phyloP scores from a whole-genome alignment of 2,797 vertebrate species.

The Propithecus perrieri region DNA sequence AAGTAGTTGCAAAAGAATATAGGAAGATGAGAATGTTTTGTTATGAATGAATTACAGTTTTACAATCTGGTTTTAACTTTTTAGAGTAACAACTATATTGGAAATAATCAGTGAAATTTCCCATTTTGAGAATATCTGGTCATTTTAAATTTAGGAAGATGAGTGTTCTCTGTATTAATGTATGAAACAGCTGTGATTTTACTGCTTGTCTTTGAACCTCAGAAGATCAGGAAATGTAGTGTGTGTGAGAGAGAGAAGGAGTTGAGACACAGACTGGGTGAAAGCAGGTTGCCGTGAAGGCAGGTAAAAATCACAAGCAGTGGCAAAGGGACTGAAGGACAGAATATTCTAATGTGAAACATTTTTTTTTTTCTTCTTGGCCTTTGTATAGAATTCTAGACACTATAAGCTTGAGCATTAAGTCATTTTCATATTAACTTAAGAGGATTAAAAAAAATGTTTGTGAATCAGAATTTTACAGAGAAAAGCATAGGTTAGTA shows the following conservation, averaged over 20 bases:
- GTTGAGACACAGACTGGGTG: no score
- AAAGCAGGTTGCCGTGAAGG: not conserved
- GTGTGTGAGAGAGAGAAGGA: not conserved
- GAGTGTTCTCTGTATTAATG: not conserved
- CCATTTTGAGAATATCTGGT: not conserved
- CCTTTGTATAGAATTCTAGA: not conserved
- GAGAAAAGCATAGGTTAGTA: not conserved
- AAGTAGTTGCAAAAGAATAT: not conserved
- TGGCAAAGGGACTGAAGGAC: not conserved
- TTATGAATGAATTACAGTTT: not conserved
- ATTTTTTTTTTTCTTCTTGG: not conserved
- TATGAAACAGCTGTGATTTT: not conserved
- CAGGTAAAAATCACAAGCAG: not conserved
- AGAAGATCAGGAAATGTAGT: not conserved
- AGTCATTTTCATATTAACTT: not conserved
- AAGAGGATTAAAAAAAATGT: not conserved
- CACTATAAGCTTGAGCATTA: not conserved
- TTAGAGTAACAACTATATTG: not conserved
- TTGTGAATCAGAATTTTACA: not conserved
- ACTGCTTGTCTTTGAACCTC: not conserved
- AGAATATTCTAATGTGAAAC: not conserved
- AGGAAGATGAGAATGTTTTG: not conserved
- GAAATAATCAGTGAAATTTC: conserved; percentile 3
- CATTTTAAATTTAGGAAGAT: not conserved
- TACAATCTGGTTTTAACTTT: not conserved